Evolutionary conservation across 2,113 vertebrate genomes (phyloP), one percentile per base, ranked within the genome.

Genomic region (Electrona antarctica): DNA sequence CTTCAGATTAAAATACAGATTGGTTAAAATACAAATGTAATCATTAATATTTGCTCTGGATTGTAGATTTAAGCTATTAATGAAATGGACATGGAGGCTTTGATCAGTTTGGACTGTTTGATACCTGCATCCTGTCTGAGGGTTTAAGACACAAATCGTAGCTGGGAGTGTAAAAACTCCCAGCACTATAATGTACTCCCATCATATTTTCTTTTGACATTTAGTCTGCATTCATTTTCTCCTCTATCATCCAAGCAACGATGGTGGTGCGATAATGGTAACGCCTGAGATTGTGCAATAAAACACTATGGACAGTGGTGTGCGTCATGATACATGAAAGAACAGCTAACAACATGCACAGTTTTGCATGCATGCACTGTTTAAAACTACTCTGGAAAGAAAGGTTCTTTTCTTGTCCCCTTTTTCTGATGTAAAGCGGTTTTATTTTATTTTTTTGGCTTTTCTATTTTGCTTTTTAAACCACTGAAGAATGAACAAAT

Each of bases 251-350:
- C 51, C 3, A 6, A 33, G 52, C 69, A 12, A 3, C 11, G 54
- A 48, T 28, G 10, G 10, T 58, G 10, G 71, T 51, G 13, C 21
- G 64, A 73, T 47, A 12, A 70, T 60, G 21, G 2, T n/a, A 79
- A 64, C 79, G 15, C 63, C 77, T 78, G 79, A 89, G 68, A 81
- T 71, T 76, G 79, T 90, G 88, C 88, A 89, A 86, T 91, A 83
- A 81, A 85, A 76, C 73, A 71, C 75, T 73, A 69, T 77, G 67
- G 75, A 81, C 67, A 59, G 14, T 0, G 33, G 55, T 6, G 29
- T 67, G 48, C 51, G 6, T 69, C 58, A 55, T 54, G 41, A 21
- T 29, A 45, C 77, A 59, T 7, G 61, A 69, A 57, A 52, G 76
- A 57, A 61, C 80, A 45, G 64, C 50, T 29, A 59, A 55, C 58